Evolutionary conservation across 2,888 invertebrate genomes (phyloP), one percentile per base, ranked within the genome.

Genomic region (Drosophila borborema): DNA sequence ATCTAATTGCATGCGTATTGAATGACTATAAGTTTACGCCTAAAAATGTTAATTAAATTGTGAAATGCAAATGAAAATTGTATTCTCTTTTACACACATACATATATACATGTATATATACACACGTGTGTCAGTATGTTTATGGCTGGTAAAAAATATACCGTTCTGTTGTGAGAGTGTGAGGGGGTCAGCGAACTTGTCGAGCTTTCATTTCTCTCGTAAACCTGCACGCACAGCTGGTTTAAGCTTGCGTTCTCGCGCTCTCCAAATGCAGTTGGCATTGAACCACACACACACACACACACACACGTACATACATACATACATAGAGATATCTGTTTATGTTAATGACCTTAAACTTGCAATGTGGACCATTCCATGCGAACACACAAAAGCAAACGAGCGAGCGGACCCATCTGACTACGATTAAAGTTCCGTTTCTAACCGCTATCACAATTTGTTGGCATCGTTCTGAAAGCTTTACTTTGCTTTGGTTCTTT

Each of bases 21-120:
- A 82, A 70, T 77, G 78, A 64, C 61, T 62, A 70, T 80, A 77
- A 78, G 69, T 69, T 81, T 82, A 90, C 88, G 90, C 87, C 80
- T 64, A 58, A 68, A 89, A 85, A 90, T 90, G 90, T 91, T 91
- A 86, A 91, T 91, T 90, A 90, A 89, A 91, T 76, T 82, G 77
- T 82, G 82, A 80, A 81, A 82, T 85, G 80, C 85, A 82, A 58
- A 70, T 53, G 40, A 49, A 45, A 63, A 48, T 28, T 48, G 23
- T 49, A 45, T 45, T 46, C 43, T 59, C 36, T 43, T 53, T 58
- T 68, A 60, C 20, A 48, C 16, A 23, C 23, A 48, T 28, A 16
- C 1, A 16, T 16, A 2, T 16, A 16, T 8, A 16, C 2, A 3
- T 63, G 46, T 48, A 28, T 66, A 43, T 61, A 18, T 51, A n/a